These are phyloP conservation scores for Halesus radiatus DNA, from an alignment of 1,140 invertebrate species.

Conservation along the genomic window DNA sequence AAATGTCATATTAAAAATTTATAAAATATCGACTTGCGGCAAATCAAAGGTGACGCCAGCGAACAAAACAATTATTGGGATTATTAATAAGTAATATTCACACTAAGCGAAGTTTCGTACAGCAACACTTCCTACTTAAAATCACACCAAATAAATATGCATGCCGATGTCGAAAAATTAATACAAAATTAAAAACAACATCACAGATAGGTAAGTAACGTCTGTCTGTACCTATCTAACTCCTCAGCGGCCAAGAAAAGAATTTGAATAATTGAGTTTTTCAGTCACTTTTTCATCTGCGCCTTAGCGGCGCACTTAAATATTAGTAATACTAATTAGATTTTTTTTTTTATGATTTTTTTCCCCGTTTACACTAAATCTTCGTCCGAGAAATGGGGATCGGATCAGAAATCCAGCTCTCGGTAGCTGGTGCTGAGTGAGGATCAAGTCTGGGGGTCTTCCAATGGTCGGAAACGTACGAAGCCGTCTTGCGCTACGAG, in stretches of 20 bases:
- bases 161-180: neutral
- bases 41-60: too few relatives aligned
- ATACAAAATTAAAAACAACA: constrained; percentile 26
- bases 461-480: constrained; percentile 81
- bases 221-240: constrained; percentile 20
- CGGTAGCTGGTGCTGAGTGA: constrained; percentile 60
- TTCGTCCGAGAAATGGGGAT: constrained; percentile 53
- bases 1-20: too few relatives aligned
- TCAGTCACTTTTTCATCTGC: constrained; percentile 4
- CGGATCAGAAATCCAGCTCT: constrained; percentile 58
- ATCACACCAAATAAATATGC: constrained; percentile 29
- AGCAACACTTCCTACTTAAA: neutral
- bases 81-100: neutral
- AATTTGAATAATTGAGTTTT: constrained; percentile 1
- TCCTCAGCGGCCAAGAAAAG: neutral
- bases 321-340: constrained; percentile 42
- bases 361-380: constrained; percentile 53
- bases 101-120: neutral
- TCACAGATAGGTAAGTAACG: constrained; percentile 32
- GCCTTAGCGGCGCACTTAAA: constrained; percentile 9
- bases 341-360: constrained; percentile 27
- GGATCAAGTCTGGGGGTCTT: constrained; percentile 71
- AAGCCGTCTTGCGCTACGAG: constrained; percentile 89
- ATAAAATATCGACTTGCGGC: too few relatives aligned
- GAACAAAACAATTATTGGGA: neutral